Percentiles rank a stretch among this genome's conserved stretches.
These are phyloP conservation scores for Scartelaos histophorus DNA, from an alignment of 2,113 vertebrate genomes.

Conservation along the genomic window DNA sequence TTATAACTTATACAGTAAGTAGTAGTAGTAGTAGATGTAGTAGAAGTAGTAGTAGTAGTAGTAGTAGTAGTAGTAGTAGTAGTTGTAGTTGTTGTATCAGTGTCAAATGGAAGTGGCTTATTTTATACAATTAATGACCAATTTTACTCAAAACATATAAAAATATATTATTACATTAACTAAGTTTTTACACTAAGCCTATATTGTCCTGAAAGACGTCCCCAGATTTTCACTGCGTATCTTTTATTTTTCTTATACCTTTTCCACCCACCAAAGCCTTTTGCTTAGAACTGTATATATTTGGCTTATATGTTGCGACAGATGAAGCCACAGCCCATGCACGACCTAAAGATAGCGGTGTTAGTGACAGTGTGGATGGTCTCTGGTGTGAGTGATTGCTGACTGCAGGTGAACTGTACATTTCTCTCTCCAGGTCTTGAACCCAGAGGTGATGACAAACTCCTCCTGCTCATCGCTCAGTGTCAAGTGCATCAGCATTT, in stretches of 20 bases:
- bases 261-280: background rate
- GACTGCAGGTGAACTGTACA: slow-evolving; percentile 35
- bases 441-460: slow-evolving; percentile 19
- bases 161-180: background rate
- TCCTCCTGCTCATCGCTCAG: slow-evolving; percentile 23
- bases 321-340: background rate
- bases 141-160: no score
- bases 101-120: no score
- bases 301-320: background rate
- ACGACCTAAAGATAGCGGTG: background rate
- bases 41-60: no score
- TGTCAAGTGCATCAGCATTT: slow-evolving; percentile 15
- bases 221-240: background rate
- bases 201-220: background rate
- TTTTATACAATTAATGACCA: no score
- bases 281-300: background rate
- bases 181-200: background rate
- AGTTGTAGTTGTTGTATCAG: no score
- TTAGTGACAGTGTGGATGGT: background rate
- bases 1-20: no score
- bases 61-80: no score
- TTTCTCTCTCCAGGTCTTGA: slow-evolving; percentile 7
- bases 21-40: no score
- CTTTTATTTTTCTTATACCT: background rate
- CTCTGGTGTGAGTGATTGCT: background rate